Conservation (phyloP, 2,888 invertebrate genomes). For the Megalurothrips usitatus region DNA sequence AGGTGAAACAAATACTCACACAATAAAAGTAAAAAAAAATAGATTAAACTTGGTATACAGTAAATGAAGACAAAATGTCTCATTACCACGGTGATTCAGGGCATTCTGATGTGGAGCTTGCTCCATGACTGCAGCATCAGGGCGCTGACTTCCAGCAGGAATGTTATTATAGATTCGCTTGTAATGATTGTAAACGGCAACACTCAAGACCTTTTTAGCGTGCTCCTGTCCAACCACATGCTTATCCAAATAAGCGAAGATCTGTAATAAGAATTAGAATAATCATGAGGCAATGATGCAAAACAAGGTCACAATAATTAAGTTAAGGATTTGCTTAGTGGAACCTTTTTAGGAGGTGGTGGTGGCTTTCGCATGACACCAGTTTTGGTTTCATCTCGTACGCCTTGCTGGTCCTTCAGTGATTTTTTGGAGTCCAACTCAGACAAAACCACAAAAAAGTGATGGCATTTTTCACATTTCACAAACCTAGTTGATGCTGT, state of each 20-base stretch:
- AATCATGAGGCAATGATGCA: slow-evolving; percentile 17
- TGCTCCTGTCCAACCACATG: slow-evolving; percentile 96
- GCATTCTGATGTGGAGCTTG: slow-evolving; percentile 62
- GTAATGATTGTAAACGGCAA: slow-evolving; percentile 99
- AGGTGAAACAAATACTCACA: slow-evolving; percentile 35
- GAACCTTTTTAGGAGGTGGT: slow-evolving; percentile 85
- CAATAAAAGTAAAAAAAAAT: background rate
- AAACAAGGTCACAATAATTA: background rate
- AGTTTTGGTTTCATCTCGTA: slow-evolving; percentile 61
- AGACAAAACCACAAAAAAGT: slow-evolving; percentile 93
- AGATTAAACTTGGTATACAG: too few species aligned
- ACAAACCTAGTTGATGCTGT: slow-evolving; percentile 86
- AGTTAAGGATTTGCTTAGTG: background rate
- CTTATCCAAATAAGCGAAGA: slow-evolving; percentile 91
- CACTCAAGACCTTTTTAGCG: slow-evolving; percentile 95
- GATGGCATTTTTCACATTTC: slow-evolving; percentile 96
- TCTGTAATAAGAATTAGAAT: slow-evolving; percentile 50
- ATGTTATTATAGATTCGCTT: slow-evolving; percentile 95
- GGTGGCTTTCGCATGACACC: slow-evolving; percentile 78
- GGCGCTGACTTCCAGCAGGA: slow-evolving; percentile 49
- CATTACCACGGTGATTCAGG: slow-evolving; percentile 66
- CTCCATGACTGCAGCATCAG: slow-evolving; percentile 55
- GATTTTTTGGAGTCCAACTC: slow-evolving; percentile 87
- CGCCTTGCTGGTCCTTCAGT: slow-evolving; percentile 69
- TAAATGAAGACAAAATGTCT: background rate